A percentile compares a stretch with the other conserved stretches of the same genome.
These are phyloP conservation scores for Frieseomelitta varia DNA, from an alignment of 1,140 invertebrate species.

Conservation along the genomic window DNA sequence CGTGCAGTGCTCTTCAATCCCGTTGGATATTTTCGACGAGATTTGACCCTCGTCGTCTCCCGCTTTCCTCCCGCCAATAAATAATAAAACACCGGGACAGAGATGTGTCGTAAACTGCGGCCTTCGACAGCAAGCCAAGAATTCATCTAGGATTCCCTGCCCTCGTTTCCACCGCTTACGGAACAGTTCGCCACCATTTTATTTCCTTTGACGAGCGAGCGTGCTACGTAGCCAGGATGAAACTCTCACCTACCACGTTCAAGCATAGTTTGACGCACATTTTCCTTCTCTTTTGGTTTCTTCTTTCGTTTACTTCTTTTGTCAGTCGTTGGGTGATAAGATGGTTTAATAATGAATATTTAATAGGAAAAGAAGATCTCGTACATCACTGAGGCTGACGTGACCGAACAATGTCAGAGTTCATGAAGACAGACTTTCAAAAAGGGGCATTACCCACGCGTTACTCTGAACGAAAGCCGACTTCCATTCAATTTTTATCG, in stretches of 20 bases:
- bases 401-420: background rate
- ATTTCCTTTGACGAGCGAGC: background rate
- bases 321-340: no score
- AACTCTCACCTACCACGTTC: background rate
- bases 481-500: slow-evolving; percentile 30
- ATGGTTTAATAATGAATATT: background rate
- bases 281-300: background rate
- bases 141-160: background rate
- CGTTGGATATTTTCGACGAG: slow-evolving; percentile 58
- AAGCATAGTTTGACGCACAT: background rate
- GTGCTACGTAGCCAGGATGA: background rate
- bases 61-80: slow-evolving; percentile 48
- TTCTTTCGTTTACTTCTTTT: background rate
- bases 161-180: background rate
- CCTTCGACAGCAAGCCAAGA: slow-evolving; percentile 9
- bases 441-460: background rate
- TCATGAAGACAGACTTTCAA: background rate
- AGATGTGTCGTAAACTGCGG: slow-evolving; percentile 30
- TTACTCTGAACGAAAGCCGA: background rate
- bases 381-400: slow-evolving; percentile 21
- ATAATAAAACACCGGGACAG: slow-evolving; percentile 52
- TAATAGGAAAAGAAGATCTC: slow-evolving; percentile 4
- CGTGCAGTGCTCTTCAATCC: slow-evolving; percentile 47
- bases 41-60: slow-evolving; percentile 56
- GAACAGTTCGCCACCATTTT: background rate